phyloP scores from a whole-genome alignment of 2,888 invertebrate species.

The Trichopria drosophilae region DNA sequence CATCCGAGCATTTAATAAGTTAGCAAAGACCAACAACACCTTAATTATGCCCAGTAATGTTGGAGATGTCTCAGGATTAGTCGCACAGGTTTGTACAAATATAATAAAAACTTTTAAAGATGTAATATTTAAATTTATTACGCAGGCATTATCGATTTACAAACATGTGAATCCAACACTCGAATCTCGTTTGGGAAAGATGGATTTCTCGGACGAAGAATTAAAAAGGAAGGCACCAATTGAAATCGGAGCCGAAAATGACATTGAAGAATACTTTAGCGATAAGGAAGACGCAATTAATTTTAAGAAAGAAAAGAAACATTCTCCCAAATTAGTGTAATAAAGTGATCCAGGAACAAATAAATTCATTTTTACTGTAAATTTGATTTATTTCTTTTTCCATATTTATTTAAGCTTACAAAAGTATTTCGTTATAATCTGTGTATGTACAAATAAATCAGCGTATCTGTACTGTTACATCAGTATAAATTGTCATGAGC shows the following conservation, averaged over 20 bases:
- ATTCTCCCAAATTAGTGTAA: slow-evolving; percentile 28
- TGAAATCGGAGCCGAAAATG: slow-evolving; percentile 39
- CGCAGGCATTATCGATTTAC: slow-evolving; percentile 58
- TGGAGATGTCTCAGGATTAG: slow-evolving; percentile 77
- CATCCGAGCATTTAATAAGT: slow-evolving; percentile 87
- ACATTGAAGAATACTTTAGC: slow-evolving; percentile 55
- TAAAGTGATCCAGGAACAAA: background rate
- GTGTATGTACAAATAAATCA: slow-evolving; percentile 15
- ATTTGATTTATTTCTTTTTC: too few relatives aligned
- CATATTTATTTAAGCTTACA: too few relatives aligned
- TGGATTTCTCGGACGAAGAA: slow-evolving; percentile 8
- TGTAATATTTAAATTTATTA: slow-evolving; percentile 3
- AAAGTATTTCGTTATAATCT: too few relatives aligned
- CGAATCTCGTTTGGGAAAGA: slow-evolving; percentile 1
- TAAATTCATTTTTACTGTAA: too few relatives aligned
- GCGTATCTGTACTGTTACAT: too few relatives aligned
- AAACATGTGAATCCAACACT: slow-evolving; percentile 50
- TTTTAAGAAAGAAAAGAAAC: slow-evolving; percentile 32
- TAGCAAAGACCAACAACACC: slow-evolving; percentile 93
- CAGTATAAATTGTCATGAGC: too few relatives aligned
- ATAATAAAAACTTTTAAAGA: background rate
- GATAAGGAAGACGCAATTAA: slow-evolving; percentile 55
- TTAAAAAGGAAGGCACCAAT: slow-evolving; percentile 18
- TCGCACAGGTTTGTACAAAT: slow-evolving; percentile 69
- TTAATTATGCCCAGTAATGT: slow-evolving; percentile 90